Evolutionary conservation across 2,797 vertebrate genomes (phyloP).

Genomic region (Acridotheres tristis): DNA sequence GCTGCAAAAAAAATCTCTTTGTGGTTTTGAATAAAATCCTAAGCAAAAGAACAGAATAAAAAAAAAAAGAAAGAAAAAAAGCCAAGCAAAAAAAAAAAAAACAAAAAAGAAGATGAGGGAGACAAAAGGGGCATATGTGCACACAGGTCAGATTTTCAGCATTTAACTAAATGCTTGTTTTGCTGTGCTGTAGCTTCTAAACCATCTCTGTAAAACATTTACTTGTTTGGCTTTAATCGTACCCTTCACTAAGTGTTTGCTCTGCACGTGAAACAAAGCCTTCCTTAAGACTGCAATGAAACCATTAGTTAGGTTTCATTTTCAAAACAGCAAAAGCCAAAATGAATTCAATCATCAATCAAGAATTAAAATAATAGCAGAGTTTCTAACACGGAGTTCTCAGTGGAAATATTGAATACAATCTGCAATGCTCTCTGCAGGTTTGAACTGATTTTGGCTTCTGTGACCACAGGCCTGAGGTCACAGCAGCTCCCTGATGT

Average conservation of each 20-base stretch:
- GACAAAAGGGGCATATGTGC: not conserved
- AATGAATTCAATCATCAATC: slow-evolving; percentile 11
- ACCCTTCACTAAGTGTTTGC: not conserved
- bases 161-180: not conserved
- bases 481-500: not conserved
- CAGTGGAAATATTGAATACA: not conserved
- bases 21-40: not conserved
- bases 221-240: not conserved
- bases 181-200: not conserved
- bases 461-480: not conserved
- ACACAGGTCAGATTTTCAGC: not conserved
- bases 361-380: slow-evolving; percentile 4
- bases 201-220: slow-evolving; percentile 43
- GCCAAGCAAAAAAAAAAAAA: too few relatives aligned
- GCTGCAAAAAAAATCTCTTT: not conserved
- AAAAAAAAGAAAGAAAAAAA: not conserved
- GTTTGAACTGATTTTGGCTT: slow-evolving; percentile 19
- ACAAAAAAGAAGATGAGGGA: not conserved
- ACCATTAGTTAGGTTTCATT: slow-evolving; percentile 15
- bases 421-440: not conserved
- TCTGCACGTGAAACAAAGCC: slow-evolving; percentile 39
- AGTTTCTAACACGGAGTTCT: not conserved
- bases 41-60: not conserved
- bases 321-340: not conserved
- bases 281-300: slow-evolving; percentile 27